Conservation (phyloP, 2,888 invertebrate species). For the Drosophila leonis region DNA sequence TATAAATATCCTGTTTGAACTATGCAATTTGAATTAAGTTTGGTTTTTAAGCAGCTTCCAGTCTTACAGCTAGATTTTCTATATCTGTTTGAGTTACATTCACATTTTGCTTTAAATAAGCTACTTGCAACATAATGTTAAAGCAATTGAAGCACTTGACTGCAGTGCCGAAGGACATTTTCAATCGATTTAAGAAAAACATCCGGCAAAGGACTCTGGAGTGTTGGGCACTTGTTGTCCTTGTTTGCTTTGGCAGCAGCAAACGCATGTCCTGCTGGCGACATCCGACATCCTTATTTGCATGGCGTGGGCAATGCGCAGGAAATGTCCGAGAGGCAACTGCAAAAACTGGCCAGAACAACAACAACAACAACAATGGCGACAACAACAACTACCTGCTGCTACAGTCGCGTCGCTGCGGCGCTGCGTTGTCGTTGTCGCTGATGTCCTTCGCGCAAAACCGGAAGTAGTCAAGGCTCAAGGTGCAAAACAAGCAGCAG, state of each 20-base stretch:
- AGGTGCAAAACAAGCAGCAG: conserved; percentile 72
- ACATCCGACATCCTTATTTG: conserved; percentile 73
- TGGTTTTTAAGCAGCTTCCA: too few species aligned
- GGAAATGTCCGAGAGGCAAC: conserved; percentile 67
- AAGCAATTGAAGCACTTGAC: conserved; percentile 32
- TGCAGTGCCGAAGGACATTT: conserved; percentile 2
- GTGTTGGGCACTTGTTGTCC: conserved; percentile 55
- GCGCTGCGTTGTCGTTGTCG: conserved; percentile 19
- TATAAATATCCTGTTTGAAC: too few species aligned
- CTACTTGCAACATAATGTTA: not conserved
- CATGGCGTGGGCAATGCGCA: conserved; percentile 63
- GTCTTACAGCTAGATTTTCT: not conserved
- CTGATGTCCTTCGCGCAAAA: conserved; percentile 73
- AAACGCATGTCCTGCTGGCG: conserved; percentile 53
- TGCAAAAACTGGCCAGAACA: conserved; percentile 30
- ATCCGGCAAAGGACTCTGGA: conserved; percentile 47
- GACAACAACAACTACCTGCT: conserved; percentile 55
- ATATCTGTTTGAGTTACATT: not conserved
- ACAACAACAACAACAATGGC: conserved; percentile 1
- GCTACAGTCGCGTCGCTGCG: conserved; percentile 24
- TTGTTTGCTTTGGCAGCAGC: conserved; percentile 30
- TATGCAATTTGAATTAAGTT: too few species aligned
- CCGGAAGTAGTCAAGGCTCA: conserved; percentile 79
- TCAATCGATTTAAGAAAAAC: conserved; percentile 54
- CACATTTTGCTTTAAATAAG: not conserved